Conservation (phyloP, 2,113 vertebrate genomes). For the Sciurus niger region DNA sequence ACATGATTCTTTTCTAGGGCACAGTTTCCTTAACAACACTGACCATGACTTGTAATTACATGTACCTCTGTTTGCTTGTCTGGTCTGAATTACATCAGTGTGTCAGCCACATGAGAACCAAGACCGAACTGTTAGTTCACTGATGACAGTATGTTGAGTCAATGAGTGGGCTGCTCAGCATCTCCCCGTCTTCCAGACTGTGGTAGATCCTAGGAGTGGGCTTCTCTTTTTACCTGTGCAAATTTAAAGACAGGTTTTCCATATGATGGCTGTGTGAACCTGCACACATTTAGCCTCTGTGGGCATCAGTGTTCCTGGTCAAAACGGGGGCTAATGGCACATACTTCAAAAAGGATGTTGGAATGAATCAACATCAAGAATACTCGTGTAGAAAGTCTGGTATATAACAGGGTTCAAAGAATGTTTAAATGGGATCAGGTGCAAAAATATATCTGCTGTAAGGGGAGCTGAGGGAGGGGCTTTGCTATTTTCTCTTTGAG, state of each 20-base stretch:
- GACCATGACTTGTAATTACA: neutral
- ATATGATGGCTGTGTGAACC: neutral
- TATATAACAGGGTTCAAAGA: neutral
- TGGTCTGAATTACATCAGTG: constrained; percentile 12
- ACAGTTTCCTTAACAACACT: constrained; percentile 14
- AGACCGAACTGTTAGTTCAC: neutral
- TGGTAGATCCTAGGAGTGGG: accelerated
- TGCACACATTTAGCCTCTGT: neutral
- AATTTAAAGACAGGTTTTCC: constrained; percentile 4
- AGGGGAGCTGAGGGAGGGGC: neutral
- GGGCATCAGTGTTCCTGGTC: neutral
- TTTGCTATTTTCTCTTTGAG: constrained; percentile 44
- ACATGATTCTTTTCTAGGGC: neutral
- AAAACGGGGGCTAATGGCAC: constrained; percentile 29
- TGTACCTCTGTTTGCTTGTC: neutral
- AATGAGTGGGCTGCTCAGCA: neutral
- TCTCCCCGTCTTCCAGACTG: neutral
- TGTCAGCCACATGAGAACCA: neutral
- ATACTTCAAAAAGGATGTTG: constrained; percentile 18
- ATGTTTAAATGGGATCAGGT: neutral
- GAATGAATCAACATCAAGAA: neutral
- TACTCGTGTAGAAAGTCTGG: neutral
- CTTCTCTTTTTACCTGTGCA: neutral
- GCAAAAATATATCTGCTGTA: neutral
- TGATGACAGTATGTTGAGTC: neutral